Evolutionary conservation across 64 coral and sea anemone genomes (phyloP).

Genomic region (Actinia tenebrosa): DNA sequence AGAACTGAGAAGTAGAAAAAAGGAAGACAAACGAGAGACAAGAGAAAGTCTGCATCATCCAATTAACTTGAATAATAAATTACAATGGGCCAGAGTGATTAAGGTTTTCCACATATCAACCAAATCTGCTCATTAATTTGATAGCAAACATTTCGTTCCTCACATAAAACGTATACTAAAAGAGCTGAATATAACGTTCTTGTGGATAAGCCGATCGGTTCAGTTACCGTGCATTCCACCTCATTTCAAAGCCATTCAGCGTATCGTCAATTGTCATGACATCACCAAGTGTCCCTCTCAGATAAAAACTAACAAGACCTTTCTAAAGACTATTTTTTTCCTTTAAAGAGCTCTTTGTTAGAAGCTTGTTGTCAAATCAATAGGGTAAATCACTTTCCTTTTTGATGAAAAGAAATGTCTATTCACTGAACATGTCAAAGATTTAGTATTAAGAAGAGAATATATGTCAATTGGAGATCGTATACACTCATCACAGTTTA

Average conservation of each 20-base stretch:
- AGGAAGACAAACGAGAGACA: too few relatives aligned
- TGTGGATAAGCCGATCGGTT: neutral
- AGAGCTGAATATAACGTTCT: neutral
- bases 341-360: neutral
- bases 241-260: neutral
- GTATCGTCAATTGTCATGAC: neutral
- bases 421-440: neutral
- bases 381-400: neutral
- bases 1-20: too few relatives aligned
- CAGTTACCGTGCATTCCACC: neutral
- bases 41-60: too few relatives aligned
- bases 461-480: neutral
- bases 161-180: neutral
- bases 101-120: too few relatives aligned
- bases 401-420: neutral
- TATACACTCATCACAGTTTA: neutral
- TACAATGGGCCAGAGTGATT: too few relatives aligned
- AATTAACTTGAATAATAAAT: too few relatives aligned
- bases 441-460: neutral
- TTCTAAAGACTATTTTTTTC: conserved; percentile 5
- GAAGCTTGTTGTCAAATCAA: neutral
- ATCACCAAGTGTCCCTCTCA: conserved; percentile 5
- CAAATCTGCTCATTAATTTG: too few relatives aligned
- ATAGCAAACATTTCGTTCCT: too few relatives aligned
- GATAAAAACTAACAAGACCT: conserved; percentile 3